A percentile compares a stretch with the other conserved stretches of the same genome.
These are phyloP conservation scores for Electrona antarctica DNA, from an alignment of 2,113 vertebrate species.

Conservation along the genomic window DNA sequence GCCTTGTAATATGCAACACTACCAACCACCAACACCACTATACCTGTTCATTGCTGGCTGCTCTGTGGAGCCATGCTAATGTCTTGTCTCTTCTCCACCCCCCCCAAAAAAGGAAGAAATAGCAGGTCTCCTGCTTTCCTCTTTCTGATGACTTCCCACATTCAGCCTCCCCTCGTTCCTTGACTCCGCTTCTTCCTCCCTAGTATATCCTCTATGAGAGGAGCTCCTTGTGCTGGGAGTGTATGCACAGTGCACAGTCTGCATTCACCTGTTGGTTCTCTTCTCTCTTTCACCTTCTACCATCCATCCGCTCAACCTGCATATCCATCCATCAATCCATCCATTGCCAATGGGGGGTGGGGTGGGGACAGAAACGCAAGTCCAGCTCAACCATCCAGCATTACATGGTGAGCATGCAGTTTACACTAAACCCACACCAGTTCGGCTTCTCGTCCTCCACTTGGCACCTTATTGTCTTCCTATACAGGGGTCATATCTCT, in stretches of 20 bases:
- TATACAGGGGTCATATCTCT: conserved; percentile 12
- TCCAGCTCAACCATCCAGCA: conserved; percentile 81
- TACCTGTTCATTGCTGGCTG: neutral
- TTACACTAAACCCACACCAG: conserved; percentile 33
- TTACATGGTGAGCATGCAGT: conserved; percentile 76
- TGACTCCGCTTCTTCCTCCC: neutral
- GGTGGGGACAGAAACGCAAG: conserved; percentile 80
- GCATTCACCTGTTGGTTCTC: conserved; percentile 48
- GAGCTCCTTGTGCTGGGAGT: neutral
- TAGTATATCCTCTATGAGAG: conserved; percentile 3
- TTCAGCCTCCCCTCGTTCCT: neutral
- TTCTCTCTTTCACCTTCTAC: conserved; percentile 26
- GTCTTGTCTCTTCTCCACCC: neutral
- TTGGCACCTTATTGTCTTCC: neutral
- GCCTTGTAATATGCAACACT: neutral
- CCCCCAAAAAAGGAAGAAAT: neutral
- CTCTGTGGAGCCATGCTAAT: neutral
- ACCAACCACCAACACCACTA: neutral
- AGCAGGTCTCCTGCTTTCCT: neutral
- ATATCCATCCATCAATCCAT: conserved; percentile 29
- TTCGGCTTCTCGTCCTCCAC: neutral
- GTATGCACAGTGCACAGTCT: neutral
- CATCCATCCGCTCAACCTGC: conserved; percentile 10
- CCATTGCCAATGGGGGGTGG: conserved; percentile 6
- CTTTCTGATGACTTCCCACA: conserved; percentile 29